Base-by-base conservation (phyloP, 2,113 vertebrate species). In the Asarcornis scutulata region DNA sequence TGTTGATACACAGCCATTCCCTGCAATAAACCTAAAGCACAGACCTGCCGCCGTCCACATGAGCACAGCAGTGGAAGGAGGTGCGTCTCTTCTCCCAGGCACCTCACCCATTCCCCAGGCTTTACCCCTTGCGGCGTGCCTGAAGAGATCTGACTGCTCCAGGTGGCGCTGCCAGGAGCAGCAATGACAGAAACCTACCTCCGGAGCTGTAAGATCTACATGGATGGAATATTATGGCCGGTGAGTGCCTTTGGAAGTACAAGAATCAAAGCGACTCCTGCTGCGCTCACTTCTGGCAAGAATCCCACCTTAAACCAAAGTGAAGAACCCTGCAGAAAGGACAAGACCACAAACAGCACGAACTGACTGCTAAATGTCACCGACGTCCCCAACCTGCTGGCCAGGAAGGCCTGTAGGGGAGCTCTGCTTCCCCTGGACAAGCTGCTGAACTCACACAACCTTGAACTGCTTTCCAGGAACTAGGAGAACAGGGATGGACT, bases 321-420 rank as follows among this genome's bases (percentile, higher is more conserved):
- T 2, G 5, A 78, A 69, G 46, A 67, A 34, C 26, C 60, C 77
- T 38, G 34, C 31, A 77, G 59, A 88, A 71, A 81, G 44, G 31
- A 34, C n/a, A 62, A 60, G 34, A 63, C 38, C 38, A 52, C 13
- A 38, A 77, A 25, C 0, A 0, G 8, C 1, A 74, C 3, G 1
- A 76, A 58, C 23, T 27, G 40, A 83, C 13, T 13, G 27, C 23
- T 13, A 66, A 31, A 59, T 20, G 26, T 26, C 72, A 81, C 55
- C 56, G 58, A 34, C 2, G 36, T 1, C 23, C 17, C 20, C 20
- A 9, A 14, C 10, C 62, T 53, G 48, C 9, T 8, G 14, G 25
- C 72, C 26, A 38, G 9, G 53, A 38, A 32, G 20, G 56, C 5
- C n/a, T 48, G 14, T 1, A 75, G 27, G 67, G 62, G 27, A 68